phyloP scores from a whole-genome alignment of 2,113 vertebrate species.

The Lota lota region DNA sequence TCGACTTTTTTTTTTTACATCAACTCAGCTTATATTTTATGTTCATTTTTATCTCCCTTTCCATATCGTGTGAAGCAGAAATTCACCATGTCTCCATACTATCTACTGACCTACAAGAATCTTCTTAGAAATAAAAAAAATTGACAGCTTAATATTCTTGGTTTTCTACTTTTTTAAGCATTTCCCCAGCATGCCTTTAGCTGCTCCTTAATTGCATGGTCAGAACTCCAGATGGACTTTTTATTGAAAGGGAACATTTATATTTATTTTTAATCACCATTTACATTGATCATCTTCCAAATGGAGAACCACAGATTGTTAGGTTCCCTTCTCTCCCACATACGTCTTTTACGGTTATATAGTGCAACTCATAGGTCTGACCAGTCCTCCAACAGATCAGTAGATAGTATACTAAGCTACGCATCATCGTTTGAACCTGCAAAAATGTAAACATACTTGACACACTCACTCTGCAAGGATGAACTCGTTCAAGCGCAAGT shows the following conservation, averaged over 20 bases:
- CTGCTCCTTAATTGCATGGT: slow-evolving; percentile 24
- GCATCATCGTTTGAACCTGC: too few species aligned
- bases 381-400: too few species aligned
- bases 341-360: too few species aligned
- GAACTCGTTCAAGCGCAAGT: too few species aligned
- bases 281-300: not conserved
- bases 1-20: slow-evolving; percentile 35
- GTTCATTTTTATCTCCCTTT: slow-evolving; percentile 47
- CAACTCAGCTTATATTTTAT: slow-evolving; percentile 38
- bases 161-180: slow-evolving; percentile 14
- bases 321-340: too few species aligned
- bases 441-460: too few species aligned
- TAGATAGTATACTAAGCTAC: too few species aligned
- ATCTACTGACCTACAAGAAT: slow-evolving; percentile 31
- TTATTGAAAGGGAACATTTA: slow-evolving; percentile 2
- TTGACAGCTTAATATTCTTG: slow-evolving; percentile 15
- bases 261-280: slow-evolving; percentile 9
- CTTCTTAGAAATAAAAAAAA: slow-evolving; percentile 18
- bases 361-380: too few species aligned
- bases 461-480: too few species aligned
- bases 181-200: slow-evolving; percentile 38
- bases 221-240: slow-evolving; percentile 16
- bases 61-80: slow-evolving; percentile 50
- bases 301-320: not conserved
- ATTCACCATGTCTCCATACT: slow-evolving; percentile 29